Base-by-base conservation (phyloP, 2,797 vertebrate species). In the Sus cebifrons region DNA sequence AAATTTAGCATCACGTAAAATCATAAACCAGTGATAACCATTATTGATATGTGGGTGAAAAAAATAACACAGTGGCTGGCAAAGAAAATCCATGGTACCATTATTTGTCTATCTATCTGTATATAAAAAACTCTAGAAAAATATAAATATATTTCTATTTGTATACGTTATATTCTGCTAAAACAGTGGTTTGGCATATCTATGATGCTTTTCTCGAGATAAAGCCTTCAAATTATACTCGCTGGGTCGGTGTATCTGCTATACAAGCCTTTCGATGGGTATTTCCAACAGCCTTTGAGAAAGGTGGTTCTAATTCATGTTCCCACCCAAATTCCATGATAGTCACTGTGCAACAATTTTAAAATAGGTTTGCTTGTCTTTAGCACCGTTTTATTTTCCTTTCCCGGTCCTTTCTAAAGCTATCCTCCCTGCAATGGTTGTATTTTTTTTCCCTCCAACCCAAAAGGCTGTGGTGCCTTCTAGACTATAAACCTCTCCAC, bases 401-500 rank as follows among this genome's bases (percentile, higher is more conserved):
- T 32, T 58, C 18, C 8, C 3, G 0, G 9, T 23, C 20, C 16
- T 65, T 75, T 44, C 74, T 89, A 23, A 79, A 94, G n/a, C 4
- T 17, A 21, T 18, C 15, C 18, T 36, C 5, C 14, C 20, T 6
- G 5, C 2, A 16, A 20, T 40, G 27, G 10, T 17, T 21, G 21
- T 13, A 36, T 17, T 20, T 77, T 56, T 20, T 5, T 82, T 49
- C 44, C 44, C 52, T 81, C 14, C 32, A 14, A 44, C 21, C 7
- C 49, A 7, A 36, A 54, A 88, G 27, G 2, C 5, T 1, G 12
- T 15, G 10, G 36, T 36, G 0, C 36, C 13, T 71, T 25, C 15
- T 23, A 8, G 13, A 29, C 0, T n/a, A 13, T 6, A 44, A 21
- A 12, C 16, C 3, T 60, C 4, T 17, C 25, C 58, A 3, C 4